Base-by-base conservation (phyloP, 2,113 vertebrate genomes). In the Epinephelus fuscoguttatus region DNA sequence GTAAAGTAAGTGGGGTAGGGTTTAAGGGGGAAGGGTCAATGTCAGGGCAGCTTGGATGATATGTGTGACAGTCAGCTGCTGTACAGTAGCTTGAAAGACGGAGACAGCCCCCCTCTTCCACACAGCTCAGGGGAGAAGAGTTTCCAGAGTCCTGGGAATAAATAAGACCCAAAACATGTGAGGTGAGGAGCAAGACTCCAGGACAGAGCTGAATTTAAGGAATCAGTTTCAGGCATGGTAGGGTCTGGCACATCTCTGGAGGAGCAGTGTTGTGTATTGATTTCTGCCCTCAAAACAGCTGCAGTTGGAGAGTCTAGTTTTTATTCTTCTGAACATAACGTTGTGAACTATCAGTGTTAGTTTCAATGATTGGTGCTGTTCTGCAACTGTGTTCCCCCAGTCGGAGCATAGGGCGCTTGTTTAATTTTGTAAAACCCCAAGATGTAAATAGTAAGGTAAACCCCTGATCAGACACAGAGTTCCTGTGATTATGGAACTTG, bases 201-300 rank as follows among this genome's bases (percentile, higher is more conserved):
- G 50, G 49, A 71, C 57, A 66, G 23, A 67, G 47, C 75, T 84
- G 55, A 56, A 82, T 72, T 62, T 75, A 77, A 71, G 68, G 27
- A 80, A 81, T 76, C 67, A 67, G 13, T 69, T 83, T 85, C 66
- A 45, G 53, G 4, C 30, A 45, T 57, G 47, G 42, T 40, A 13
- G 30, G 56, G 18, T 60, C 56, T 30, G 10, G 60, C 55, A 52
- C 64, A 66, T 70, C 59, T 45, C 75, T 52, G 59, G 55, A 71
- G 78, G 64, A 70, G 17, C 11, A 30, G 23, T 19, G 30, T 23
- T 0, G 3, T 53, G 18, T 79, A 80, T 92, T 72, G 84, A 85
- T 84, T 70, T 70, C 56, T 59, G 6, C n/a, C 37, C 13, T 56
- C 14, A 1, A 70, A 73, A 57, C 45, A 55, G 72, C 55, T 53